Evolutionary conservation across 2,888 invertebrate species (phyloP).

Genomic region (Monochamus alternatus): DNA sequence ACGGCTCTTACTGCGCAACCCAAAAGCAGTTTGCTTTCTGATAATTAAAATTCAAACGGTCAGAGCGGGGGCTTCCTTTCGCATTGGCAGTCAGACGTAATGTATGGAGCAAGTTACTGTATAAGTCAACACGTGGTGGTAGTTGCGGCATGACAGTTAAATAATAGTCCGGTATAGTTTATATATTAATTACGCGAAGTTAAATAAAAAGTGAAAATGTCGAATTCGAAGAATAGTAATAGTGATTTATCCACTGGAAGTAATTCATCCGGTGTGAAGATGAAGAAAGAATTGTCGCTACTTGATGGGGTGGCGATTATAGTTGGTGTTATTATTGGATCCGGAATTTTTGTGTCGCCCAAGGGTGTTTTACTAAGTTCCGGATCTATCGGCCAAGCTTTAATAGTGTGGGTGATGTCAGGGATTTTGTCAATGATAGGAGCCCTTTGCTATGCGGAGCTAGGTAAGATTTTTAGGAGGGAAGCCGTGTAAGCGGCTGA

Average conservation of each 20-base stretch:
- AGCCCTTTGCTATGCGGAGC: slow-evolving; percentile 96
- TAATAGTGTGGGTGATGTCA: slow-evolving; percentile 91
- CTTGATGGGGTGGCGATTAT: slow-evolving; percentile 96
- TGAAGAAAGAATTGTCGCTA: slow-evolving; percentile 92
- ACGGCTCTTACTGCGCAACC: slow-evolving; percentile 15
- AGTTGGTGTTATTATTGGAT: slow-evolving; percentile 96
- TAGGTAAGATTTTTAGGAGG: slow-evolving; percentile 74
- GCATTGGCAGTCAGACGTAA: slow-evolving; percentile 12
- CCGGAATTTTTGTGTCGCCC: slow-evolving; percentile 96
- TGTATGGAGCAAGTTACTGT: slow-evolving; percentile 24
- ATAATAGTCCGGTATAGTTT: neutral
- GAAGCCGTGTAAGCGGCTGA: slow-evolving; percentile 1
- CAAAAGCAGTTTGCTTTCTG: slow-evolving; percentile 19
- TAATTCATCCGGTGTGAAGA: slow-evolving; percentile 74
- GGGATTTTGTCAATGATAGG: slow-evolving; percentile 94
- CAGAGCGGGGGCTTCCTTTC: slow-evolving; percentile 14
- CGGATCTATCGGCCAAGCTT: slow-evolving; percentile 90
- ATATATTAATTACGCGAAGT: slow-evolving; percentile 7
- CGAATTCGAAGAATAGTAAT: slow-evolving; percentile 29
- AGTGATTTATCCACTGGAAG: slow-evolving; percentile 25
- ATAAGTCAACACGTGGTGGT: slow-evolving; percentile 29
- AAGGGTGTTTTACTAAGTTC: slow-evolving; percentile 94
- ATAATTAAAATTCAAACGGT: slow-evolving; percentile 32
- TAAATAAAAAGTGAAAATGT: slow-evolving; percentile 39
- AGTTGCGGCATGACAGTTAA: slow-evolving; percentile 18